A percentile compares a stretch with the other conserved stretches of the same genome.
Evolutionary conservation across 2,797 vertebrate species (phyloP).

Genomic region (Enteromius fasciolatus): DNA sequence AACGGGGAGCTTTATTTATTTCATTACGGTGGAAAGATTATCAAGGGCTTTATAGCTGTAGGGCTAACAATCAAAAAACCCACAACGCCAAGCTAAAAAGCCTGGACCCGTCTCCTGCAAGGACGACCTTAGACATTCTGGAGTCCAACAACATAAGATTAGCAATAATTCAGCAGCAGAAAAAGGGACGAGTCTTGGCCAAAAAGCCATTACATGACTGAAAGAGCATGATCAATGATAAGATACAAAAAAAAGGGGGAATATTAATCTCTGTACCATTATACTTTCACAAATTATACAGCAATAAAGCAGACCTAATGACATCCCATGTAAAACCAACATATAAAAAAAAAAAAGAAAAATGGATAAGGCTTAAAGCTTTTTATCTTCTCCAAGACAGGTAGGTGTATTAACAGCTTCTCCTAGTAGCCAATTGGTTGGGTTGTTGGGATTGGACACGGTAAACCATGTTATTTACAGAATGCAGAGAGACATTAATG

Average conservation of each 20-base stretch:
- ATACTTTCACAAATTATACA: conserved; percentile 27
- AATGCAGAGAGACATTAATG: conserved; percentile 28
- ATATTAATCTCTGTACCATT: conserved; percentile 14
- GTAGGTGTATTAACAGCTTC: conserved; percentile 11
- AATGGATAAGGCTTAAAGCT: conserved; percentile 51
- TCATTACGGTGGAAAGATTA: neutral
- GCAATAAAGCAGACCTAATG: conserved; percentile 25
- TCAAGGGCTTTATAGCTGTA: conserved; percentile 8
- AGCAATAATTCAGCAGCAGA: conserved; percentile 50
- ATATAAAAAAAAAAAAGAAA: neutral
- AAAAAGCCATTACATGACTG: conserved; percentile 29
- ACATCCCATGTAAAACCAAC: conserved; percentile 40
- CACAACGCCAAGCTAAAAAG: conserved; percentile 22
- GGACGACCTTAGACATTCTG: conserved; percentile 22
- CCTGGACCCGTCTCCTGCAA: neutral
- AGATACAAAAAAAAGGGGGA: neutral
- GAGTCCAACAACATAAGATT: conserved; percentile 20
- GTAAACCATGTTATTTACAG: conserved; percentile 24
- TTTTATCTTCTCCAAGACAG: conserved; percentile 41
- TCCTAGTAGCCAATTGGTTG: conserved; percentile 31
- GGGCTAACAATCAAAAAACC: neutral
- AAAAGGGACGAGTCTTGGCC: conserved; percentile 22
- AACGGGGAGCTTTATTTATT: neutral
- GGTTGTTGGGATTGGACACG: neutral
- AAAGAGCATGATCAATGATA: conserved; percentile 15